Evolutionary conservation across 1,140 invertebrate genomes (phyloP).

Genomic region (Lithobius niger): DNA sequence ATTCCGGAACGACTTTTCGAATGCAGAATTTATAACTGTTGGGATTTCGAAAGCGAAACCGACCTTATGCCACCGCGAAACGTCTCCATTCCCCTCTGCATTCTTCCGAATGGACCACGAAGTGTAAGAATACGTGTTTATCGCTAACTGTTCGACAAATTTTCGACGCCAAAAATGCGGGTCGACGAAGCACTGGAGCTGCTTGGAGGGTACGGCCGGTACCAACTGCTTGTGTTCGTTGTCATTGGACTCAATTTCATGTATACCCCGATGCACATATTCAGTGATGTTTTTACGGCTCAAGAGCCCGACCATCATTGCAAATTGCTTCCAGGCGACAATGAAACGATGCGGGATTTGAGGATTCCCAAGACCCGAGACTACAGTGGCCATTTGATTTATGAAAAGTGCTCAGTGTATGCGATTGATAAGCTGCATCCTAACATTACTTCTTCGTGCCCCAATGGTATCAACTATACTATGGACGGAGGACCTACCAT

Average conservation of each 20-base stretch:
- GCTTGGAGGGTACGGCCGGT: constrained; percentile 3
- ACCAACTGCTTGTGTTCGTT: background rate
- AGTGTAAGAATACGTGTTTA: no score
- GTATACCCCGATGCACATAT: constrained; percentile 7
- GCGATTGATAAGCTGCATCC: background rate
- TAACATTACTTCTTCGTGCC: background rate
- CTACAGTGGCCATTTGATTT: background rate
- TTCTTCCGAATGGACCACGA: no score
- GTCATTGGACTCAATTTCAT: constrained; percentile 5
- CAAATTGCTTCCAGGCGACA: background rate
- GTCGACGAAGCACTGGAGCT: constrained; percentile 3
- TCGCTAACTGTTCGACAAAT: no score
- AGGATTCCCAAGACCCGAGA: background rate
- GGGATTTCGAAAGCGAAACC: no score
- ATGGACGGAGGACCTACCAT: background rate
- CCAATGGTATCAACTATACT: background rate
- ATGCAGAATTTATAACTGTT: no score
- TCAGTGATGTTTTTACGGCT: constrained; percentile 6
- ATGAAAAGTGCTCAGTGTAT: background rate
- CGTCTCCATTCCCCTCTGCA: no score
- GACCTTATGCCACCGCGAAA: no score
- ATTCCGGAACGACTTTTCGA: no score
- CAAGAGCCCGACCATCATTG: constrained; percentile 1
- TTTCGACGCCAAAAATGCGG: no score
- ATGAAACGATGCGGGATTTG: background rate